Percentiles rank a stretch among this genome's conserved stretches.
phyloP scores from a whole-genome alignment of 2,888 invertebrate species.

The Amaurobius ferox region DNA sequence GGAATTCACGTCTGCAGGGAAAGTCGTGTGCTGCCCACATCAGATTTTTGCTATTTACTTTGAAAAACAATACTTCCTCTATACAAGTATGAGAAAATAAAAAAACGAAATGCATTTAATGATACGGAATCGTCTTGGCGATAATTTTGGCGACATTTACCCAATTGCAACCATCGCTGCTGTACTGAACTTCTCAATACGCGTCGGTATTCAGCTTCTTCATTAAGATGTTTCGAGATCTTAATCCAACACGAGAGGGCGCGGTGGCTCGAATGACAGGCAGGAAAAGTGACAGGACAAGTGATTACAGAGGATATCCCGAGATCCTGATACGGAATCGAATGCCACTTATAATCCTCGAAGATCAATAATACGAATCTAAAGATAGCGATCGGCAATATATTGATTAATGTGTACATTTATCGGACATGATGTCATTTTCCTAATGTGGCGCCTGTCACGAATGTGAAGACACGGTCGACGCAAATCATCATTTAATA shows the following conservation, averaged over 20 bases:
- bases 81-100: no score
- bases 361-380: not conserved
- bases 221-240: constrained; percentile 10
- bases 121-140: no score
- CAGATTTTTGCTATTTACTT: no score
- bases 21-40: no score
- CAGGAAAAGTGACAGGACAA: not conserved
- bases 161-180: no score
- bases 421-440: constrained; percentile 10
- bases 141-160: no score
- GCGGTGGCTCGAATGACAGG: not conserved
- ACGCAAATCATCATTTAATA: not conserved
- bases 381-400: constrained; percentile 3
- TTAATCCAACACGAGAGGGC: not conserved
- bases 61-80: no score
- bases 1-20: no score
- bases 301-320: not conserved
- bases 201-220: not conserved
- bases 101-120: no score
- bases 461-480: not conserved
- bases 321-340: not conserved
- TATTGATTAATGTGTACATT: constrained; percentile 14
- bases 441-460: not conserved
- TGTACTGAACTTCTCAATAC: no score
- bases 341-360: not conserved